A percentile compares a stretch with the other conserved stretches of the same genome.
Evolutionary conservation across 92 coral and sea anemone genomes (phyloP).

Genomic region (Epizoanthus fatuus): DNA sequence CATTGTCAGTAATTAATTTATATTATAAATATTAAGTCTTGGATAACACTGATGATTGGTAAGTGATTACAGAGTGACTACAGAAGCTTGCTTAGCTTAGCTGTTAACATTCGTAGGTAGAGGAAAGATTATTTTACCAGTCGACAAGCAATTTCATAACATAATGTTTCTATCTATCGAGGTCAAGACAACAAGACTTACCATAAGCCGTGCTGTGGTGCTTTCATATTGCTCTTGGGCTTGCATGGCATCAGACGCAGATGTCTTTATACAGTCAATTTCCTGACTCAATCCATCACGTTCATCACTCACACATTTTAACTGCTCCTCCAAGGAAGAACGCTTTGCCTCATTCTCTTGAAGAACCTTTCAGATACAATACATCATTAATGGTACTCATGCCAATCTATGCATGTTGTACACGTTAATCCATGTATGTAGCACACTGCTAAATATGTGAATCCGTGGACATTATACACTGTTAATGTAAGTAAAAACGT

Average conservation of each 20-base stretch:
- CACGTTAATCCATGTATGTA: too few species aligned
- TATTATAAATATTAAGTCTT: too few species aligned
- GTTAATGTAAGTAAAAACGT: too few species aligned
- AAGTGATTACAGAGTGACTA: too few species aligned
- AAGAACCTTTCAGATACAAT: not conserved
- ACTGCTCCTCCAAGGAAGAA: conserved; percentile 19
- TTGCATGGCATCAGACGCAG: not conserved
- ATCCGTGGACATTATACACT: too few species aligned
- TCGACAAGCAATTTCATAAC: not conserved
- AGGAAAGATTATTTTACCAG: too few species aligned
- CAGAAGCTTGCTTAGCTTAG: too few species aligned
- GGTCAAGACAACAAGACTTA: not conserved
- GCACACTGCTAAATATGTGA: too few species aligned
- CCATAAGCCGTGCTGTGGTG: conserved; percentile 30
- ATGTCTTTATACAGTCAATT: not conserved
- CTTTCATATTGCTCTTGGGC: conserved; percentile 16
- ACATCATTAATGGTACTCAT: not conserved
- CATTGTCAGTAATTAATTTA: not conserved
- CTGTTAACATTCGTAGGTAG: too few species aligned
- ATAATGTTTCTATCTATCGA: not conserved
- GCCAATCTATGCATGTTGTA: too few species aligned
- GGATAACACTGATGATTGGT: too few species aligned
- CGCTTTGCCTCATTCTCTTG: conserved; percentile 11
- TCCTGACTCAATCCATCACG: not conserved
- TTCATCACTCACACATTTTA: conserved; percentile 2